Evolutionary conservation across 1,140 invertebrate species (phyloP).

Genomic region (Oryzaephilus surinamensis): DNA sequence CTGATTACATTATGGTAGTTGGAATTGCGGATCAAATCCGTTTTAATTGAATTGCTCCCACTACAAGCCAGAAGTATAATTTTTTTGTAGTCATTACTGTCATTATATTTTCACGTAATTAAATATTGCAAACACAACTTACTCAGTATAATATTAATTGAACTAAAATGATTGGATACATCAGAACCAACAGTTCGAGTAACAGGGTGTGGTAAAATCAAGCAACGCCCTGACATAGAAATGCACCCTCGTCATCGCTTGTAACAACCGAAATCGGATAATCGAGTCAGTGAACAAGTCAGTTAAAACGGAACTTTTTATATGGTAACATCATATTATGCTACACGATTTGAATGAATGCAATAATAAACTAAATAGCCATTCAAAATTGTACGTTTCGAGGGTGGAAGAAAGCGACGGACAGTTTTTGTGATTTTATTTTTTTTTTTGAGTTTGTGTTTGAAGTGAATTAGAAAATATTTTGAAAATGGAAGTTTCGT

Average conservation of each 20-base stretch:
- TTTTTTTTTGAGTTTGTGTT: neutral
- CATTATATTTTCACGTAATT: slow-evolving; percentile 18
- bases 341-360: too few species aligned
- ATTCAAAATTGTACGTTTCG: neutral
- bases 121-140: slow-evolving; percentile 24
- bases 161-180: slow-evolving; percentile 15
- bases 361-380: neutral
- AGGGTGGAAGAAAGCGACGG: slow-evolving; percentile 3
- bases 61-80: too few species aligned
- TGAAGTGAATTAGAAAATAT: too few species aligned
- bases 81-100: too few species aligned
- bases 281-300: neutral
- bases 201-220: slow-evolving; percentile 14
- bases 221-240: slow-evolving; percentile 2
- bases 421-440: neutral
- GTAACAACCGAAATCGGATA: neutral
- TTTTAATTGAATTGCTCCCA: too few species aligned
- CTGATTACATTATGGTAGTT: too few species aligned
- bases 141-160: slow-evolving; percentile 20
- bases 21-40: too few species aligned
- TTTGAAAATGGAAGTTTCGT: slow-evolving; percentile 16
- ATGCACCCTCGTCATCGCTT: slow-evolving; percentile 9
- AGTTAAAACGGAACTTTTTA: slow-evolving; percentile 5
- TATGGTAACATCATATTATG: slow-evolving; percentile 1
- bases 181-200: slow-evolving; percentile 14